These are phyloP conservation scores for Drosophila pectinifera DNA, from an alignment of 1,140 invertebrate species.

Conservation along the genomic window DNA sequence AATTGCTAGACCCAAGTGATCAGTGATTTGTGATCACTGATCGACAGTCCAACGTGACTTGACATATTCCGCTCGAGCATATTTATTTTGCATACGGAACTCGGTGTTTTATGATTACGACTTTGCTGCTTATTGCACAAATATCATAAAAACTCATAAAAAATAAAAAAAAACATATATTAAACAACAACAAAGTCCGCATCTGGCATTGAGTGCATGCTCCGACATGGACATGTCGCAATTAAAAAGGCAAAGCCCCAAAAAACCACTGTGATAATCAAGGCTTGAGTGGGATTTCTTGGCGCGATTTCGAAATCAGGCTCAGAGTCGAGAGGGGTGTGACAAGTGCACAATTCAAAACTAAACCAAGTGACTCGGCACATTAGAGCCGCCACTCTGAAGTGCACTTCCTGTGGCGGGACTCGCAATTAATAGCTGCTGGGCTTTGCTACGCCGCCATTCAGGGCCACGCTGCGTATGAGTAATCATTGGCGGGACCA, in stretches of 20 bases:
- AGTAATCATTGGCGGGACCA: not conserved
- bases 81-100: conserved; percentile 44
- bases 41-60: conserved; percentile 31
- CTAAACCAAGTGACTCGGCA: conserved; percentile 16
- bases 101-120: conserved; percentile 12
- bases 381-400: not conserved
- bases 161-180: not conserved
- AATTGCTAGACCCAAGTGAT: conserved; percentile 27
- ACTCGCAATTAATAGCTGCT: conserved; percentile 2
- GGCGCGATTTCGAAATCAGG: conserved; percentile 12
- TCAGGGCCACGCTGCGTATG: conserved; percentile 28
- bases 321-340: not conserved
- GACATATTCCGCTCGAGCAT: conserved; percentile 11
- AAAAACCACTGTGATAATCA: conserved; percentile 33
- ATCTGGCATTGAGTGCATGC: conserved; percentile 51
- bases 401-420: conserved; percentile 31
- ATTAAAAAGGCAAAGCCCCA: conserved; percentile 37
- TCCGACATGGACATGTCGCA: conserved; percentile 41
- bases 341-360: conserved; percentile 8
- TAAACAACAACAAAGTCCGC: conserved; percentile 24
- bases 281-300: conserved; percentile 27
- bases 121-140: conserved; percentile 37
- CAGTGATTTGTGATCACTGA: conserved; percentile 13
- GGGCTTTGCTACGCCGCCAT: too few relatives aligned
- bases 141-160: conserved; percentile 42